Evolutionary conservation across 1,140 invertebrate genomes (phyloP).

Genomic region (Drosophila virilis): DNA sequence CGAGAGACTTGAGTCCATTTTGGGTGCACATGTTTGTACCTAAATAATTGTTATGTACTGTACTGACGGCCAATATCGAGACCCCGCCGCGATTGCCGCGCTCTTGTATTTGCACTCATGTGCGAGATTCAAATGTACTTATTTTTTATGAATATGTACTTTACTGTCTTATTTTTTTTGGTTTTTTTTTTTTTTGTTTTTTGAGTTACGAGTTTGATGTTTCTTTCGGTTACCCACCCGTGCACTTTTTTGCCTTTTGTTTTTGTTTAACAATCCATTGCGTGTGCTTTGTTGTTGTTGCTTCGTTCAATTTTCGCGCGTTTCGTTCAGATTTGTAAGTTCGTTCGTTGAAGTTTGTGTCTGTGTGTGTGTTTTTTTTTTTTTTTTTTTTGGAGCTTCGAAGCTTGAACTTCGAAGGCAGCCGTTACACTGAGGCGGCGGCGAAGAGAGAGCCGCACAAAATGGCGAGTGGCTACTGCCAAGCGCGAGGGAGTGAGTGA

Average conservation of each 20-base stretch:
- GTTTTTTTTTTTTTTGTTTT: background rate
- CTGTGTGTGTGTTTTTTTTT: constrained; percentile 1
- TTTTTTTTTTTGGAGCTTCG: constrained; percentile 40
- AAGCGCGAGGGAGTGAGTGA: background rate
- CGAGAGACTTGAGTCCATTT: constrained; percentile 22
- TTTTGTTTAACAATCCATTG: constrained; percentile 32
- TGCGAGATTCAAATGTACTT: constrained; percentile 15
- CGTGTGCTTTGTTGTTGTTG: background rate
- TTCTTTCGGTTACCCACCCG: constrained; percentile 26
- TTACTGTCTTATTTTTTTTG: background rate
- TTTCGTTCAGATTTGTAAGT: constrained; percentile 21
- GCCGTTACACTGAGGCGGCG: constrained; percentile 67
- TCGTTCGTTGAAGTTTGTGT: constrained; percentile 9
- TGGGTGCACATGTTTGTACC: constrained; percentile 17
- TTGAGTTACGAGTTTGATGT: background rate
- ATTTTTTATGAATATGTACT: no score
- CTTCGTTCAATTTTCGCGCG: constrained; percentile 29
- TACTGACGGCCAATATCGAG: constrained; percentile 23
- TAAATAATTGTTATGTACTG: constrained; percentile 8
- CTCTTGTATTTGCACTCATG: constrained; percentile 9
- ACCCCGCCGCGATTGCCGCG: constrained; percentile 29
- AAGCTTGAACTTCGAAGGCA: constrained; percentile 74
- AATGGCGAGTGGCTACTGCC: constrained; percentile 27
- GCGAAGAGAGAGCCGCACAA: constrained; percentile 47
- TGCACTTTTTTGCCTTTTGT: constrained; percentile 5